These are phyloP conservation scores for Laticauda colubrina DNA, from an alignment of 2,113 vertebrate species.

Conservation along the genomic window DNA sequence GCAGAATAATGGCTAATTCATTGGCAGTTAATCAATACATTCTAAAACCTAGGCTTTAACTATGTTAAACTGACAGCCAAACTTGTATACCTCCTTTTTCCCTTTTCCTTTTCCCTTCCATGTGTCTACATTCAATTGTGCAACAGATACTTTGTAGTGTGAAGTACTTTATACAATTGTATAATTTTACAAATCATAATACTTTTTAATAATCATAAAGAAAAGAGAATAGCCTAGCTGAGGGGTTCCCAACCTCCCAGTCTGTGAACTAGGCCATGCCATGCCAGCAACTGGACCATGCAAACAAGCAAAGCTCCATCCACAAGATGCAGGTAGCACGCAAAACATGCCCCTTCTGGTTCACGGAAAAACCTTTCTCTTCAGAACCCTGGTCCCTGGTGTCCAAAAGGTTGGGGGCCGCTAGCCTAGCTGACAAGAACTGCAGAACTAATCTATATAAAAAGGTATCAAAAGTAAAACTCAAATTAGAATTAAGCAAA, in stretches of 20 bases:
- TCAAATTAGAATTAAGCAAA: neutral
- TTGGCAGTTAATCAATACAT: neutral
- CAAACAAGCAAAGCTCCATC: no score
- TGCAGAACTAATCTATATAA: neutral
- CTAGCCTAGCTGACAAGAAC: neutral
- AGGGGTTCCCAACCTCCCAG: no score
- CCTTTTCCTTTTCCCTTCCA: neutral
- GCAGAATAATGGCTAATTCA: neutral
- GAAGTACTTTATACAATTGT: neutral
- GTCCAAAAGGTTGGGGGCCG: neutral
- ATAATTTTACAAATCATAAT: neutral
- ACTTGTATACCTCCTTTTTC: neutral
- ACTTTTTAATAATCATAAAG: neutral
- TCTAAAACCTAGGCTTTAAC: neutral
- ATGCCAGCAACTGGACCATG: no score
- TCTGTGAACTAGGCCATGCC: no score
- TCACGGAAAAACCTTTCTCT: no score
- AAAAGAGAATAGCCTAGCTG: neutral
- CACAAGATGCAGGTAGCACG: no score
- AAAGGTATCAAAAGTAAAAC: neutral
- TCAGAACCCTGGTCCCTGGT: no score
- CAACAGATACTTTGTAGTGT: neutral
- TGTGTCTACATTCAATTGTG: neutral
- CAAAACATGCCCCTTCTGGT: no score
- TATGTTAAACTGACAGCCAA: no score